Evolutionary conservation across 2,888 invertebrate species (phyloP).

Genomic region (Cataglyphis rosenhaueri): DNA sequence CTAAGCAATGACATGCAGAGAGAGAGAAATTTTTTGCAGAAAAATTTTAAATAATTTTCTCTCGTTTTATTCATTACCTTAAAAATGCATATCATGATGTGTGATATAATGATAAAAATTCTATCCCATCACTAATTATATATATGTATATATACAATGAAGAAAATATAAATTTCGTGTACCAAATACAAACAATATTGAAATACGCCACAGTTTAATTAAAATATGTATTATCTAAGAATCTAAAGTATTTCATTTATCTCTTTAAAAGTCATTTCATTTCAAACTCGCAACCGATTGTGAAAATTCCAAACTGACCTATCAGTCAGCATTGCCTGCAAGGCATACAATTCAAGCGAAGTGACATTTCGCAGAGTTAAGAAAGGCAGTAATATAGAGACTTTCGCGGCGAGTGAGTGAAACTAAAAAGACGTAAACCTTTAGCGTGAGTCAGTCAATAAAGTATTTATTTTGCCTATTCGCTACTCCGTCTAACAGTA

Average conservation of each 20-base stretch:
- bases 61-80: background rate
- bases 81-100: background rate
- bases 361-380: conserved; percentile 54
- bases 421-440: conserved; percentile 61
- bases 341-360: conserved; percentile 32
- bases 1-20: background rate
- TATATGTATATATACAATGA: background rate
- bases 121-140: background rate
- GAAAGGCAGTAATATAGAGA: conserved; percentile 53
- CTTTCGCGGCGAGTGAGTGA: conserved; percentile 50
- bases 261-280: background rate
- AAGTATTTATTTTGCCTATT: conserved; percentile 64
- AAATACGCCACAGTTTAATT: background rate
- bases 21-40: background rate
- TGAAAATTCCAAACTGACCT: conserved; percentile 34
- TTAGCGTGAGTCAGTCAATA: conserved; percentile 52
- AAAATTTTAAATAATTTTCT: background rate
- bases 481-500: conserved; percentile 64
- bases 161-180: background rate
- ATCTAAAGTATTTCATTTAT: background rate
- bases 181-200: background rate
- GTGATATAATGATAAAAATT: background rate
- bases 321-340: conserved; percentile 32
- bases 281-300: conserved; percentile 31
- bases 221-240: background rate